Percentiles rank a stretch among this genome's conserved stretches.
These are phyloP conservation scores for Pedicia rivosa DNA, from an alignment of 2,888 invertebrate species.

Conservation along the genomic window DNA sequence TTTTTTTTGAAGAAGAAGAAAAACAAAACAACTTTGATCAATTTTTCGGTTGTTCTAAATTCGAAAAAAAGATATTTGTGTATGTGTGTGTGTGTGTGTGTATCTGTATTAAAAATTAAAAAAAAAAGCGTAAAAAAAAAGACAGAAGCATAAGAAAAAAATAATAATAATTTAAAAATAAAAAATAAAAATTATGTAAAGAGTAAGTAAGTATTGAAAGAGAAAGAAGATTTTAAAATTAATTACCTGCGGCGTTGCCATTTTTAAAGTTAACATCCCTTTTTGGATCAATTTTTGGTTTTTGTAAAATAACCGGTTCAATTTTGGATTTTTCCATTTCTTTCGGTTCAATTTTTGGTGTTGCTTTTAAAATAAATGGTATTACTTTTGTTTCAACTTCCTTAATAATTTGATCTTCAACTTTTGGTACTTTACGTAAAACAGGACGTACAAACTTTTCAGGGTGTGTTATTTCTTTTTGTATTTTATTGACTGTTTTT, in stretches of 20 bases:
- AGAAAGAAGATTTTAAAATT: conserved; percentile 5
- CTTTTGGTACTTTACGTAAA: conserved; percentile 27
- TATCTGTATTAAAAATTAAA: no score
- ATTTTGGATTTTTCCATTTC: conserved; percentile 10
- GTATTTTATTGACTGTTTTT: conserved; percentile 7
- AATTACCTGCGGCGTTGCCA: conserved; percentile 4
- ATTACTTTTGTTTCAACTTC: neutral
- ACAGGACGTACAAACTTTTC: conserved; percentile 19
- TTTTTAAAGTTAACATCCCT: neutral
- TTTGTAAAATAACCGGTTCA: conserved; percentile 1
- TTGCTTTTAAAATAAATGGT: neutral
- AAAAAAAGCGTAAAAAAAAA: no score
- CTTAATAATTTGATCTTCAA: conserved; percentile 26
- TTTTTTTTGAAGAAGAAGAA: no score
- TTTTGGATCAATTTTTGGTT: neutral
- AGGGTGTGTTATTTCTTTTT: neutral
- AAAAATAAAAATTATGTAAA: neutral
- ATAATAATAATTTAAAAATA: no score
- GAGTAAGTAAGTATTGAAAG: conserved; percentile 2
- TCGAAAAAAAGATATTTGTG: no score
- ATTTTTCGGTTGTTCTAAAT: no score
- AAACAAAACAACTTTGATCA: no score
- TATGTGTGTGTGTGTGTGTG: no score
- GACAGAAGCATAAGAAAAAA: neutral
- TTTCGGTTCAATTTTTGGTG: neutral